phyloP scores from a whole-genome alignment of 2,113 vertebrate species.

The Sturnira hondurensis region DNA sequence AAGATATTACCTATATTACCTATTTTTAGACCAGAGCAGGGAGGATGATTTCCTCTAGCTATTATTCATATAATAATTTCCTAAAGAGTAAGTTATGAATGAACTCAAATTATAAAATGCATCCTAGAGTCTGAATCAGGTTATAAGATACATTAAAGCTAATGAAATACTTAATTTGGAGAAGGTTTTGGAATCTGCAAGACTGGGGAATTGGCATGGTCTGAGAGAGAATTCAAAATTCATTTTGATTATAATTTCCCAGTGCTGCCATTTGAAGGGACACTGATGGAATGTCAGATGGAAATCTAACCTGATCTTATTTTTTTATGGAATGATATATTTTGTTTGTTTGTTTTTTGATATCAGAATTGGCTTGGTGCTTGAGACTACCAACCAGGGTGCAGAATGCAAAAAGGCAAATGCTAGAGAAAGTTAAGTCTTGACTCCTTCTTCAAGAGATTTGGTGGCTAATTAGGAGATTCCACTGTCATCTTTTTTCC shows the following conservation, averaged over 20 bases:
- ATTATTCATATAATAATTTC: conserved; percentile 57
- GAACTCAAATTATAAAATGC: conserved; percentile 51
- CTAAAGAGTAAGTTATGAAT: conserved; percentile 66
- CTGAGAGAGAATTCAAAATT: conserved; percentile 36
- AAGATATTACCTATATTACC: neutral
- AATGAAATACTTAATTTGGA: conserved; percentile 63
- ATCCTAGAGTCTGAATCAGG: conserved; percentile 50
- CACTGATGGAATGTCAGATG: neutral
- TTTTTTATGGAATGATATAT: neutral
- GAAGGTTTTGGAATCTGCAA: conserved; percentile 28
- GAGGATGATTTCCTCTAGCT: conserved; percentile 25
- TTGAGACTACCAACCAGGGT: neutral
- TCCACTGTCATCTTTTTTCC: neutral
- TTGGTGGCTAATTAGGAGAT: neutral
- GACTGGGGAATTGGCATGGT: conserved; percentile 22
- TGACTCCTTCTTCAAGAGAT: neutral
- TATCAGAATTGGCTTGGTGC: neutral
- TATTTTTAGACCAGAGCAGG: conserved; percentile 3
- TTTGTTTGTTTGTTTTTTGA: neutral
- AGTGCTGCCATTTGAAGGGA: conserved; percentile 13
- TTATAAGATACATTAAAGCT: conserved; percentile 59
- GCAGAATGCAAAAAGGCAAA: neutral
- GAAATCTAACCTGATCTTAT: neutral
- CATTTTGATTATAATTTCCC: conserved; percentile 34
- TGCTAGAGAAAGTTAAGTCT: neutral